Percentiles rank a stretch among this genome's conserved stretches.
phyloP scores from a whole-genome alignment of 2,797 vertebrate genomes.

The Xiphorhynchus erythropygius region DNA sequence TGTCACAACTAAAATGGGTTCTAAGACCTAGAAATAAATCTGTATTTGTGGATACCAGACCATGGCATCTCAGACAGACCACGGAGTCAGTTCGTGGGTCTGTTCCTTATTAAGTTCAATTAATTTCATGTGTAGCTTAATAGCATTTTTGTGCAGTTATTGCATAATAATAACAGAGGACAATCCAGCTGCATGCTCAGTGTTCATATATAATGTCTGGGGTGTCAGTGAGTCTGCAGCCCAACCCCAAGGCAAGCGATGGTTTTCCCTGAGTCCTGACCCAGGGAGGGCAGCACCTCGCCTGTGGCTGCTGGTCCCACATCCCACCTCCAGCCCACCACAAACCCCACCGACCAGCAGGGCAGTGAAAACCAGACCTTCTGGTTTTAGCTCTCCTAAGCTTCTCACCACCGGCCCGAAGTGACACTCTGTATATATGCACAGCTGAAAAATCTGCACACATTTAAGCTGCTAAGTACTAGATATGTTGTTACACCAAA shows the following conservation, averaged over 20 bases:
- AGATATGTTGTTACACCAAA: conserved; percentile 34
- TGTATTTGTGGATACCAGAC: neutral
- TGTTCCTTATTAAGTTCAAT: conserved; percentile 26
- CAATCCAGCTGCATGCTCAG: neutral
- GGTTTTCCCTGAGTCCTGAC: neutral
- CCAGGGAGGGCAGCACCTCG: neutral
- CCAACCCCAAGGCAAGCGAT: rapidly evolving
- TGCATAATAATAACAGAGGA: neutral
- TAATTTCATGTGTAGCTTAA: conserved; percentile 15
- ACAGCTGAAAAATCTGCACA: conserved; percentile 48
- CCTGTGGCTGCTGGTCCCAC: neutral
- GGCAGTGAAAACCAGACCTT: neutral
- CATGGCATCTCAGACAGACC: neutral
- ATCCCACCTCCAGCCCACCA: neutral
- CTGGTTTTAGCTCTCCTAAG: neutral
- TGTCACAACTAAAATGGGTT: neutral
- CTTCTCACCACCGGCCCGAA: neutral
- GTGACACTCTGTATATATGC: conserved; percentile 39
- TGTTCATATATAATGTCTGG: neutral
- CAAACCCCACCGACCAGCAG: neutral
- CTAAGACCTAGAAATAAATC: conserved; percentile 10
- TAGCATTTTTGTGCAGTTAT: neutral
- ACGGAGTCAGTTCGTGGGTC: neutral
- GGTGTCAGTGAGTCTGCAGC: neutral
- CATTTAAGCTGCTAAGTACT: conserved; percentile 48